Percentiles rank a stretch among this genome's conserved stretches.
phyloP scores from a whole-genome alignment of 2,113 vertebrate species.

The Ptyas mucosa region DNA sequence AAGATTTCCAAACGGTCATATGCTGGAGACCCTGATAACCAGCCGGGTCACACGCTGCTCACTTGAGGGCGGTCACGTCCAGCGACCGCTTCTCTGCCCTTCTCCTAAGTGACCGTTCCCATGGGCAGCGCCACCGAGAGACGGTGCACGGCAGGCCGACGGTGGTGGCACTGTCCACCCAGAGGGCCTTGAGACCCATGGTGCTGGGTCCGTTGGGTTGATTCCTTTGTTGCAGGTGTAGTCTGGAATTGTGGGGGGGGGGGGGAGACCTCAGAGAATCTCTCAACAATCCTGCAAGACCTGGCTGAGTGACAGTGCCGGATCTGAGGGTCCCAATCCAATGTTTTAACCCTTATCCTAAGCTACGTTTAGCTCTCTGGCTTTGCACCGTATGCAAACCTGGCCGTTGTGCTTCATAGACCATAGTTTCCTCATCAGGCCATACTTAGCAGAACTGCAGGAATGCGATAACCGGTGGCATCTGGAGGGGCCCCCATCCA shows the following conservation, averaged over 20 bases:
- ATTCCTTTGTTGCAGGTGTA: background rate
- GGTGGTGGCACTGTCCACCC: background rate
- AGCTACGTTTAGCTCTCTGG: background rate
- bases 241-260: background rate
- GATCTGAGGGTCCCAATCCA: background rate
- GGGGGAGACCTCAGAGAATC: background rate
- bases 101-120: background rate
- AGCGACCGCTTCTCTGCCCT: background rate
- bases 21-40: background rate
- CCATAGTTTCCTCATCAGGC: background rate
- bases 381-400: background rate
- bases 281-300: background rate
- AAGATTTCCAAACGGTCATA: background rate
- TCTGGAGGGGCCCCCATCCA: background rate
- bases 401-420: background rate
- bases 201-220: background rate
- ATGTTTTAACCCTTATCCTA: background rate
- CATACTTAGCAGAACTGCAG: background rate
- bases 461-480: background rate
- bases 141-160: fast-evolving
- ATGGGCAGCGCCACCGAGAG: background rate
- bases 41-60: background rate
- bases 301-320: background rate
- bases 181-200: background rate
- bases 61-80: background rate